Evolutionary conservation across 2,888 invertebrate genomes (phyloP).

Genomic region (Entomobrya proxima): DNA sequence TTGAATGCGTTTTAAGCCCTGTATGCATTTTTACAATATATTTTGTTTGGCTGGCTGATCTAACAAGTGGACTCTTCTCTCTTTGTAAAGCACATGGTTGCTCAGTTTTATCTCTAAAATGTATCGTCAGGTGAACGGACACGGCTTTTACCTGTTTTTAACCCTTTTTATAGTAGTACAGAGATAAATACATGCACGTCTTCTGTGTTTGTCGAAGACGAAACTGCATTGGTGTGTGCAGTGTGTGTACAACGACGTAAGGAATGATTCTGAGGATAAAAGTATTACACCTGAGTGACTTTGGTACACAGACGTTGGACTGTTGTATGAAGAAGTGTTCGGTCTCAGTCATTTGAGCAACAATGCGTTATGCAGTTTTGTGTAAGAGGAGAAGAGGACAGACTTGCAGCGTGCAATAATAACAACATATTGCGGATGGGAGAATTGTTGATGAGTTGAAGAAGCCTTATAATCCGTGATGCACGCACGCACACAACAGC

Average conservation of each 20-base stretch:
- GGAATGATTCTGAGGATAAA: slow-evolving; percentile 17
- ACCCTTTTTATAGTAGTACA: not conserved
- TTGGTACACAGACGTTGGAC: not conserved
- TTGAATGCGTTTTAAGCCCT: no score
- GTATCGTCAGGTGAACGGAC: not conserved
- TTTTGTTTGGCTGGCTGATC: not conserved
- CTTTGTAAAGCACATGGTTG: not conserved
- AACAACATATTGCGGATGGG: no score
- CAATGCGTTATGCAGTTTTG: not conserved
- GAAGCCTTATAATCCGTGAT: no score
- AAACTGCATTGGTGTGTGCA: no score
- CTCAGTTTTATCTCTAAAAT: not conserved
- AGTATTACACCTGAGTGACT: slow-evolving; percentile 37
- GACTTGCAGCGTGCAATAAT: not conserved
- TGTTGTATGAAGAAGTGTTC: no score
- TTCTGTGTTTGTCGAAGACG: no score
- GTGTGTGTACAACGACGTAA: no score
- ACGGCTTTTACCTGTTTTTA: not conserved
- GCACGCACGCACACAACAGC: no score
- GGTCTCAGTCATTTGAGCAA: not conserved
- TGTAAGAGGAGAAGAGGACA: not conserved
- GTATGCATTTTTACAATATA: no score
- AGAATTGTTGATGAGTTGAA: no score
- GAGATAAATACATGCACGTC: not conserved
- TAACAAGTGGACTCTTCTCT: not conserved